Conservation (phyloP, 2,113 vertebrate genomes). For the Paracanthobrama guichenoti region DNA sequence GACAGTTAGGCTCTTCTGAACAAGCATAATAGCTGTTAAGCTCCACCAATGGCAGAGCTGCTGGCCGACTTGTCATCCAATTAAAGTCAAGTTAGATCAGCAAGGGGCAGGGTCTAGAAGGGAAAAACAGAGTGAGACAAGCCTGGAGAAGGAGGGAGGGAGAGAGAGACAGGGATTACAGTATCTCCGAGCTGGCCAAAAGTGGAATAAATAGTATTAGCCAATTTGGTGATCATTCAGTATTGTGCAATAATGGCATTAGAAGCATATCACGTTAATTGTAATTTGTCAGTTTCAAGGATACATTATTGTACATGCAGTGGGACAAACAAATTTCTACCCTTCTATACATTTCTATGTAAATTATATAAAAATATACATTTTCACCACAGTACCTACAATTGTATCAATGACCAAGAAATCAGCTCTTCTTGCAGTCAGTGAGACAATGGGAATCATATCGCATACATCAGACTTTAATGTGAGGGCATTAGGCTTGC, state of each 20-base stretch:
- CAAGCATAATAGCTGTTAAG: slow-evolving; percentile 47
- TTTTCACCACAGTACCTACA: no score
- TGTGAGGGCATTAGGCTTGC: no score
- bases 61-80: slow-evolving; percentile 23
- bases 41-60: slow-evolving; percentile 63
- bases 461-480: no score
- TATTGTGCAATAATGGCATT: slow-evolving; percentile 9
- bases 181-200: slow-evolving; percentile 17
- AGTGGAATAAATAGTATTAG: slow-evolving; percentile 33
- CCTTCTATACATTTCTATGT: no score
- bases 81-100: slow-evolving; percentile 27
- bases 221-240: slow-evolving; percentile 1
- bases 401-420: no score
- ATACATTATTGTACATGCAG: no score
- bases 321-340: no score
- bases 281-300: no score
- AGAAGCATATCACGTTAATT: neutral
- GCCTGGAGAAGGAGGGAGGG: neutral
- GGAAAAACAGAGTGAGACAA: neutral
- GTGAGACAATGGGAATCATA: no score
- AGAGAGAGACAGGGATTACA: slow-evolving; percentile 27
- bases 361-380: no score
- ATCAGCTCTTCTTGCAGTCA: no score
- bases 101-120: slow-evolving; percentile 58
- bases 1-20: slow-evolving; percentile 62